Evolutionary conservation across 2,888 invertebrate genomes (phyloP).

Genomic region (Agrotis puta): DNA sequence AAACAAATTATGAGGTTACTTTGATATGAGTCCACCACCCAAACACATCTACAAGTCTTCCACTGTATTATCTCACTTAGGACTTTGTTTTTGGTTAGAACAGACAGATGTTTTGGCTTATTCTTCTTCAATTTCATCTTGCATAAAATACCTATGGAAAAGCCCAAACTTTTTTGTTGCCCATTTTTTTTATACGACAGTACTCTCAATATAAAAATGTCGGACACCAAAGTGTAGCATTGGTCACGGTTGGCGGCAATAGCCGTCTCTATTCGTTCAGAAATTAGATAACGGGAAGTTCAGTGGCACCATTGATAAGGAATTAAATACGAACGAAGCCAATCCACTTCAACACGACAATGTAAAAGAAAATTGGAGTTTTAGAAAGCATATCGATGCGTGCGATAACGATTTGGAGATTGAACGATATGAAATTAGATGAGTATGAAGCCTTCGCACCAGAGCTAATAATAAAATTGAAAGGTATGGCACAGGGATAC

Average conservation of each 20-base stretch:
- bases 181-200: constrained; percentile 10
- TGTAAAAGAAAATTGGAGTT: constrained; percentile 78
- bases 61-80: too few relatives aligned
- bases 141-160: background rate
- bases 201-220: constrained; percentile 56
- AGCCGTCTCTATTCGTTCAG: constrained; percentile 72
- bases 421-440: constrained; percentile 66
- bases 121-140: background rate
- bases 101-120: too few relatives aligned
- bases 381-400: constrained; percentile 80
- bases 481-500: background rate
- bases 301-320: constrained; percentile 82
- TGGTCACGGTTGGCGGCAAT: constrained; percentile 75
- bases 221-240: constrained; percentile 68
- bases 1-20: too few relatives aligned
- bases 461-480: constrained; percentile 26
- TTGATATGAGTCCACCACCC: too few relatives aligned
- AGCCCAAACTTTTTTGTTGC: background rate
- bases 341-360: constrained; percentile 73
- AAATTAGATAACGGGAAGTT: constrained; percentile 85
- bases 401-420: constrained; percentile 70
- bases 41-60: too few relatives aligned
- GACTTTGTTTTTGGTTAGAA: too few relatives aligned
- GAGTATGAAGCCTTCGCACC: constrained; percentile 34
- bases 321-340: constrained; percentile 77